Evolutionary conservation across 2,797 vertebrate genomes (phyloP).

Genomic region (Tapera naevia): DNA sequence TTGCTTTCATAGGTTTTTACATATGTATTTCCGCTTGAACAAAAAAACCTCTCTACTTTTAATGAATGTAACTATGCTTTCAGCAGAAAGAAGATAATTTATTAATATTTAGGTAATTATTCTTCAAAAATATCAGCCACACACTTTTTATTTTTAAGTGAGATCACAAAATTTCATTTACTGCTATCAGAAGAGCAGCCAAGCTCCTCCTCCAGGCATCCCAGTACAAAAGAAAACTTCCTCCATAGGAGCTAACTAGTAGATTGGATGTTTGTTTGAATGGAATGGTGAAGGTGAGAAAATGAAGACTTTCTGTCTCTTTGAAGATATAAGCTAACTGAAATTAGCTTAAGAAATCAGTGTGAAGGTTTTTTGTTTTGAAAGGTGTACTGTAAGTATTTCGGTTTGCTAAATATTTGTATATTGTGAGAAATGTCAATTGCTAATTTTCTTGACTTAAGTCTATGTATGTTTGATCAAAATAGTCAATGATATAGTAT

Average conservation of each 20-base stretch:
- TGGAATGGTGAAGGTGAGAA: background rate
- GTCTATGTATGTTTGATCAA: background rate
- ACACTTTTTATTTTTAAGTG: slow-evolving; percentile 32
- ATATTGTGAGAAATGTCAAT: background rate
- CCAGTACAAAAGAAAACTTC: slow-evolving; percentile 40
- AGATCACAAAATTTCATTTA: slow-evolving; percentile 56
- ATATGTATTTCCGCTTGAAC: background rate
- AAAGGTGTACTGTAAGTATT: slow-evolving; percentile 32
- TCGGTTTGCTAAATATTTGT: background rate
- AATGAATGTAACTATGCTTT: slow-evolving; percentile 52
- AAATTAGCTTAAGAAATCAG: background rate
- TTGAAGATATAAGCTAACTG: background rate
- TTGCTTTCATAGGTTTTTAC: slow-evolving; percentile 11
- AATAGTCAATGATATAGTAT: background rate
- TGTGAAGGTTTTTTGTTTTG: background rate
- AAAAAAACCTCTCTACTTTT: slow-evolving; percentile 23
- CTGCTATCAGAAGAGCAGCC: background rate
- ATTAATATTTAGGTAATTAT: slow-evolving; percentile 45
- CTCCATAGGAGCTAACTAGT: background rate
- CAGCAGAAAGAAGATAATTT: slow-evolving; percentile 48
- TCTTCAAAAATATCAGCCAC: slow-evolving; percentile 43
- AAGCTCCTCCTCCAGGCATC: slow-evolving; percentile 38
- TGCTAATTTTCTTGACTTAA: background rate
- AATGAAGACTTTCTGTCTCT: background rate
- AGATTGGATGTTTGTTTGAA: background rate